Conservation (phyloP, 2,113 vertebrate species). For the Rhadina sibilatrix region DNA sequence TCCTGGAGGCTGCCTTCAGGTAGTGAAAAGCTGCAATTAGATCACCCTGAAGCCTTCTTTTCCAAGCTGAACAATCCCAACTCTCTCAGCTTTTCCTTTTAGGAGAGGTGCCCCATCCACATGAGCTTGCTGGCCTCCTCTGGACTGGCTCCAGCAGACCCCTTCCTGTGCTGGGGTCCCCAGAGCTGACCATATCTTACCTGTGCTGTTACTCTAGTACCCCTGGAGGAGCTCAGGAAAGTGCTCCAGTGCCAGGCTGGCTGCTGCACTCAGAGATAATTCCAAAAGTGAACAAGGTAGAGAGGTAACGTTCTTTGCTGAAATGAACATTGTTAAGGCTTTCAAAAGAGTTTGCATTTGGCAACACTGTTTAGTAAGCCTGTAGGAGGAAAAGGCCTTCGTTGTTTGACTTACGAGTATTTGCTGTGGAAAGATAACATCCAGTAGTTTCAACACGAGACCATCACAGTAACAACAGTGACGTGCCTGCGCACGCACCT, state of each 20-base stretch:
- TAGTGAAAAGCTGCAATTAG: neutral
- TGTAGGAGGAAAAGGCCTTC: neutral
- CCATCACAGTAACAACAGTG: neutral
- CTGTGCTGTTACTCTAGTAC: fast-evolving
- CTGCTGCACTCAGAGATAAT: fast-evolving
- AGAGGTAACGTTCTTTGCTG: fast-evolving
- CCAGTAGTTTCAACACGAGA: neutral
- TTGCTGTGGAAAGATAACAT: neutral
- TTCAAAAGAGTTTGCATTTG: neutral
- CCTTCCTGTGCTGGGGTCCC: neutral
- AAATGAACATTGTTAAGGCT: neutral
- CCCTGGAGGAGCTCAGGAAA: neutral
- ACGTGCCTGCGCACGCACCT: neutral
- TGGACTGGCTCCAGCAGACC: neutral
- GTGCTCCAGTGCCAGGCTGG: neutral
- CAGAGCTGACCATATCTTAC: neutral
- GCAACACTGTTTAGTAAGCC: neutral
- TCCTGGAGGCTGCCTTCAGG: neutral
- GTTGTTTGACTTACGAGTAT: neutral
- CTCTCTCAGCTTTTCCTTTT: neutral
- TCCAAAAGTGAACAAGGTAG: neutral
- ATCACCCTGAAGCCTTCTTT: neutral
- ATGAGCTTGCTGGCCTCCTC: neutral
- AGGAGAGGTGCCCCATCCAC: neutral
- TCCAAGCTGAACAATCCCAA: neutral